Base-by-base conservation (phyloP, 2,888 invertebrate species). In the Magallana nippona region DNA sequence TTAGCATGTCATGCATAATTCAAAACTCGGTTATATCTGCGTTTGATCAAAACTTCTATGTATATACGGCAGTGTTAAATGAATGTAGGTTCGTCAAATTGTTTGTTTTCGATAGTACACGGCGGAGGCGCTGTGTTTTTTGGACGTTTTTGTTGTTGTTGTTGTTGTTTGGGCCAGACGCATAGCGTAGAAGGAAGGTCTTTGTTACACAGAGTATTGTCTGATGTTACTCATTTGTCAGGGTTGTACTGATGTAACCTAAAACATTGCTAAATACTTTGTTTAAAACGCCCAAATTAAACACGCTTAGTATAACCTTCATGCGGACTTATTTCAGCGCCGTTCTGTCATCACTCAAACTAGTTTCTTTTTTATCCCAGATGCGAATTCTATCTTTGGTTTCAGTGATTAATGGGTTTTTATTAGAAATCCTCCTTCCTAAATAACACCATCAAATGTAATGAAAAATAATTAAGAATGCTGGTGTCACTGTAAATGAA, bases 281-380 rank as follows among this genome's bases (percentile, higher is more conserved):
- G n/a, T n/a, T 19, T 22, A 71, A 15, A 71, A 71, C 71, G 71
- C 71, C 71, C 71, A 71, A 71, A 62, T 32, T 10, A 71, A 15
- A 19, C 27, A 71, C 71, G 32, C 32, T 19, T 3, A 17, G 71
- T 71, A 27, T 22, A 32, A 71, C 71, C 71, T 71, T 32, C 27
- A 71, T 27, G 71, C 71, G 13, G 27, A 71, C 32, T 71, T 27
- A 22, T 15, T 27, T 71, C 10, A 60, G 19, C 27, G 71, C 32
- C 27, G 2, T 27, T 27, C 32, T 71, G 13, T 71, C 22, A 71
- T 71, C 71, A 71, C 13, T 71, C 71, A 71, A 71, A 71, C 27
- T 15, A 71, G 27, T 71, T 71, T 71, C 19, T 15, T 27, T 60
- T 60, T 60, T 60, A n/a, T 15, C 15, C 60, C 60, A 60, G 60